These are phyloP conservation scores for Anthrax anthrax DNA, from an alignment of 2,888 invertebrate genomes.

Conservation along the genomic window DNA sequence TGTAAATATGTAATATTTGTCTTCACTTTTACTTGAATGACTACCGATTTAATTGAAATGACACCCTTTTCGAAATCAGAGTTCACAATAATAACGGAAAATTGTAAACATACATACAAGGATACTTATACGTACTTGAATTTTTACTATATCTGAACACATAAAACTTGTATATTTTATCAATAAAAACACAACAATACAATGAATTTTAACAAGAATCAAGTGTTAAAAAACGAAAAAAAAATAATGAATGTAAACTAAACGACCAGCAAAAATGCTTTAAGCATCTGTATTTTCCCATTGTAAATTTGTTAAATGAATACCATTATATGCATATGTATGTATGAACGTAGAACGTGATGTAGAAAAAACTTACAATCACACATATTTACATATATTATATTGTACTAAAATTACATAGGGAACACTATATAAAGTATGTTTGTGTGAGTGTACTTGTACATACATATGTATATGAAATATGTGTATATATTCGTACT, in stretches of 20 bases:
- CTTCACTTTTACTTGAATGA: too few relatives aligned
- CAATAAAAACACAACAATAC: background rate
- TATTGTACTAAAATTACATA: too few relatives aligned
- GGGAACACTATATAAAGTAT: too few relatives aligned
- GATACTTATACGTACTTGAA: too few relatives aligned
- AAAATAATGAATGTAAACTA: background rate
- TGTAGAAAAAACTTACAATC: too few relatives aligned
- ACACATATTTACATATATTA: too few relatives aligned
- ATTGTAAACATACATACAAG: background rate
- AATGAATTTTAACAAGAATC: background rate
- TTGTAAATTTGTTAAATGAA: background rate
- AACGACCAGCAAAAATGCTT: background rate
- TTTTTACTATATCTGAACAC: too few relatives aligned
- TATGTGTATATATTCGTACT: too few relatives aligned
- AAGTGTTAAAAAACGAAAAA: background rate
- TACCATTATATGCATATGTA: background rate
- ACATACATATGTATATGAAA: background rate
- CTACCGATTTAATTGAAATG: conserved; percentile 1
- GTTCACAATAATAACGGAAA: background rate
- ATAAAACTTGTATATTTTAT: too few relatives aligned
- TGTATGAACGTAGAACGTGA: too few relatives aligned
- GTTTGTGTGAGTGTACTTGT: background rate
- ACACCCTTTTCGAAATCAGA: background rate
- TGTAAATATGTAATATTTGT: too few relatives aligned
- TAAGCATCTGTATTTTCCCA: conserved; percentile 2